Conservation (phyloP, 1,140 invertebrate genomes). For the Drosophila paulistorum region DNA sequence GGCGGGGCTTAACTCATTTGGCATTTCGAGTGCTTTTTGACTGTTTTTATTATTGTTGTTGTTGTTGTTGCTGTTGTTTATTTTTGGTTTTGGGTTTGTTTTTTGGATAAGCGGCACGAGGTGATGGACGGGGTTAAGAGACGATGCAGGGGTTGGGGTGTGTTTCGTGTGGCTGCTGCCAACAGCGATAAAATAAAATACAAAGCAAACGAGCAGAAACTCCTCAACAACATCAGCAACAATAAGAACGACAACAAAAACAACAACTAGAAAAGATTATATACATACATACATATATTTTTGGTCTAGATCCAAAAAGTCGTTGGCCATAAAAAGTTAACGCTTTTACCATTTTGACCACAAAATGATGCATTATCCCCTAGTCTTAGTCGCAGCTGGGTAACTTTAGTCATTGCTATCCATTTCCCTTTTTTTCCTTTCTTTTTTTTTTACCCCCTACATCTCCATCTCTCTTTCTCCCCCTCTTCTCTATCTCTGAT, state of each 20-base stretch:
- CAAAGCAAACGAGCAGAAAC: slow-evolving; percentile 71
- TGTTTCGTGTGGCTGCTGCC: slow-evolving; percentile 50
- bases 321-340: slow-evolving; percentile 79
- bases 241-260: slow-evolving; percentile 21
- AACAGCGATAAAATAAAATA: slow-evolving; percentile 81
- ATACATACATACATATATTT: slow-evolving; percentile 41
- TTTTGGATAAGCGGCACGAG: slow-evolving; percentile 11
- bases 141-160: neutral
- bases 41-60: slow-evolving; percentile 75
- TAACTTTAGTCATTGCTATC: slow-evolving; percentile 11
- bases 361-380: slow-evolving; percentile 75
- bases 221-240: slow-evolving; percentile 34
- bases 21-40: slow-evolving; percentile 81
- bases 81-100: slow-evolving; percentile 45
- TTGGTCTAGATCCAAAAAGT: slow-evolving; percentile 79
- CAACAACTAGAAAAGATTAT: slow-evolving; percentile 23
- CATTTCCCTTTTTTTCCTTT: neutral
- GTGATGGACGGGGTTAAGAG: neutral
- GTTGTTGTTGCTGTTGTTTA: slow-evolving; percentile 39
- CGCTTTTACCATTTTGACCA: slow-evolving; percentile 78
- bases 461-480: neutral
- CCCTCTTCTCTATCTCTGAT: slow-evolving; percentile 18
- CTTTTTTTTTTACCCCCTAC: neutral
- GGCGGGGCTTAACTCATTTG: slow-evolving; percentile 68
- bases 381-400: slow-evolving; percentile 18